A percentile compares a stretch with the other conserved stretches of the same genome.
These are phyloP conservation scores for Rhingia rostrata DNA, from an alignment of 2,888 invertebrate genomes.

Conservation along the genomic window DNA sequence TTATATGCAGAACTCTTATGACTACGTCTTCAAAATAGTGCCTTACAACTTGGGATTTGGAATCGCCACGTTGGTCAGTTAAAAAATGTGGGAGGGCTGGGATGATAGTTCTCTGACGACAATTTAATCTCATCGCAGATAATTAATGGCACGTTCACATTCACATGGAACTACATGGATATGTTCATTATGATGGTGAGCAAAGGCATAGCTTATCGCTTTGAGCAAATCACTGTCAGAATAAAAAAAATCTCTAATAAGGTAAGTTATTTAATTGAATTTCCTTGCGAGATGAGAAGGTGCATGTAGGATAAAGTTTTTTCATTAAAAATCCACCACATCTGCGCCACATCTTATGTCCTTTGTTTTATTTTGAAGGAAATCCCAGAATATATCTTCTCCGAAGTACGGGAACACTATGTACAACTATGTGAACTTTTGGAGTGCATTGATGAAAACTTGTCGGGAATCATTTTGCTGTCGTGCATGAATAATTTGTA, in stretches of 20 bases:
- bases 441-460: constrained; percentile 85
- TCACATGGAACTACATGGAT: constrained; percentile 90
- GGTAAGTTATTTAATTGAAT: constrained; percentile 71
- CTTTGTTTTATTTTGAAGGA: constrained; percentile 67
- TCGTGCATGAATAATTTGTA: constrained; percentile 89
- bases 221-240: constrained; percentile 85
- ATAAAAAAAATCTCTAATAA: constrained; percentile 78
- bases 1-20: constrained; percentile 77
- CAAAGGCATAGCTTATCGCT: constrained; percentile 87
- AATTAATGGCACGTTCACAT: constrained; percentile 83
- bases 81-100: neutral
- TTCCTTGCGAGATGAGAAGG: constrained; percentile 17
- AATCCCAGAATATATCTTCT: constrained; percentile 84
- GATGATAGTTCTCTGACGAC: neutral
- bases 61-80: constrained; percentile 77
- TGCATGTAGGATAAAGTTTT: neutral
- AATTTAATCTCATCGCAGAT: constrained; percentile 31
- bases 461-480: constrained; percentile 87
- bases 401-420: constrained; percentile 87
- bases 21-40: constrained; percentile 78
- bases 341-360: neutral
- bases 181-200: constrained; percentile 88
- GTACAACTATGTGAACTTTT: constrained; percentile 87
- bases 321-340: too few relatives aligned
- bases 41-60: constrained; percentile 76